Base-by-base conservation (phyloP, 2,113 vertebrate genomes). In the Haemorhous mexicanus region DNA sequence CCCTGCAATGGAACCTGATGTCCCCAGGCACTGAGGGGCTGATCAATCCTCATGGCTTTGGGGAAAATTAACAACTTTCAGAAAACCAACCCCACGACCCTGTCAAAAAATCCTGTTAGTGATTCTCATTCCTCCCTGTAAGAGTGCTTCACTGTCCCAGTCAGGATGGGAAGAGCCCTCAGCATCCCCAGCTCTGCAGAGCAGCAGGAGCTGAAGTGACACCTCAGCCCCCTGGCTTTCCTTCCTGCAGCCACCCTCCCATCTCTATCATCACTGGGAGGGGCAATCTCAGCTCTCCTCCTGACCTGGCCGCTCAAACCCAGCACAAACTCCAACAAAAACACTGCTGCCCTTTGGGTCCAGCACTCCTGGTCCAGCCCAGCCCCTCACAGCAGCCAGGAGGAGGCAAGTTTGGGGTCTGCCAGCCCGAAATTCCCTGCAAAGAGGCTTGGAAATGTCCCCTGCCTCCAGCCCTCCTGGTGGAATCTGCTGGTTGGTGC, bases 321-420 rank as follows among this genome's bases (percentile, higher is more conserved):
- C 0, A 0, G 35, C 44, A 16, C 9, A 39, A 55, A 85, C 44
- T 21, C 62, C 41, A 43, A 8, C 23, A 37, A 12, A 62, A 84
- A 44, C 0, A 0, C 0, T 26, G 16, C 41, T 67, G 56, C 55
- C 37, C n/a, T n/a, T n/a, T n/a, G n/a, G n/a, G n/a, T n/a, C n/a
- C n/a, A n/a, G 30, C 62, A 33, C 14, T 11, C 23, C 18, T 82
- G 64, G 5, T 28, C 44, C 50, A 39, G 89, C 2, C 0, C 35
- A 53, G 55, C 32, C 39, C 7, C 32, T 44, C 2, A 56, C 43
- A 47, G 82, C 66, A 92, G 87, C 59, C 66, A 47, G 62, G 12
- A 32, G 28, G 47, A 50, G n/a, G 14, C 63, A 56, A 16, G 39
- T 6, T 10, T 7, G n/a, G 39, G 39, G 39, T 41, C 39, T 41